phyloP scores from a whole-genome alignment of 2,797 vertebrate species.

The Pangasius djambal region DNA sequence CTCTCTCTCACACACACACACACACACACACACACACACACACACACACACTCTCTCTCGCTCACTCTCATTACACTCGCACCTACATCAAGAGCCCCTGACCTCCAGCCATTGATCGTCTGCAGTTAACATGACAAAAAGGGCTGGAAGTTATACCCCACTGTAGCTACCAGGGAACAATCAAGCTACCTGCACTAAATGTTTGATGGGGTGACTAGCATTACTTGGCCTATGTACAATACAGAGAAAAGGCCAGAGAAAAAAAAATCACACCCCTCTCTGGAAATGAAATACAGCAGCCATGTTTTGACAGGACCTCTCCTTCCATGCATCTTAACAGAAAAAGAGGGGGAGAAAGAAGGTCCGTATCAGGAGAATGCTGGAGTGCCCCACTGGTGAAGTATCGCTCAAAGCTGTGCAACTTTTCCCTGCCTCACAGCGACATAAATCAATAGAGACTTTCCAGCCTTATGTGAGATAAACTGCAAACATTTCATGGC shows the following conservation, averaged over 20 bases:
- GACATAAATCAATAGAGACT: constrained; percentile 55
- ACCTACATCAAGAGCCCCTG: constrained; percentile 91
- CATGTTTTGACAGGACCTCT: constrained; percentile 60
- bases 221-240: constrained; percentile 64
- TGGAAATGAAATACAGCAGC: constrained; percentile 62
- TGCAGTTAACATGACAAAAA: constrained; percentile 92
- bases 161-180: constrained; percentile 85
- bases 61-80: constrained; percentile 73
- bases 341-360: constrained; percentile 1
- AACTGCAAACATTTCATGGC: constrained; percentile 35
- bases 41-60: background rate
- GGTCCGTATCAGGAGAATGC: constrained; percentile 14
- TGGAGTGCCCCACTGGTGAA: constrained; percentile 21
- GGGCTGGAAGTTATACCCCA: constrained; percentile 81
- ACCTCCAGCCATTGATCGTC: constrained; percentile 89
- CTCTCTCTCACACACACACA: background rate
- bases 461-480: constrained; percentile 25
- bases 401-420: constrained; percentile 52
- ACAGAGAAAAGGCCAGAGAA: constrained; percentile 37
- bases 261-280: constrained; percentile 60
- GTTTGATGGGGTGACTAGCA: constrained; percentile 83
- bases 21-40: too few species aligned
- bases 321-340: constrained; percentile 53
- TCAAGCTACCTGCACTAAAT: constrained; percentile 88
- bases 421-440: constrained; percentile 41